Base-by-base conservation (phyloP, 2,888 invertebrate genomes). In the Amphiduros pacificus region DNA sequence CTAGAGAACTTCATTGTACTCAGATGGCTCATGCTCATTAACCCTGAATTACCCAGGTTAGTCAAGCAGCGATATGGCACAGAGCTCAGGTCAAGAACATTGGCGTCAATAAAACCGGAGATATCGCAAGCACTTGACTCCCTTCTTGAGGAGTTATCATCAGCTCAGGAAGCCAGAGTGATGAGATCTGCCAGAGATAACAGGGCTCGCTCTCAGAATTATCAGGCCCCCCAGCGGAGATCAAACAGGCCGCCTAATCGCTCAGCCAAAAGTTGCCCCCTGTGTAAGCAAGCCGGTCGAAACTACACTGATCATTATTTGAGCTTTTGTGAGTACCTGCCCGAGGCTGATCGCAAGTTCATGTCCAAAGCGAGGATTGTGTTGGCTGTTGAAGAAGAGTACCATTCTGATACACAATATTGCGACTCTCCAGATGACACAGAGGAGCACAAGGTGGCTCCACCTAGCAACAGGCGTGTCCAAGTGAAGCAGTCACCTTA, bases 11-110 rank as follows among this genome's bases (percentile, higher is more conserved):
- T 69, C 0, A 31, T 64, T 31, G 52, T 64, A 4, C 55, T 71
- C 4, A 72, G 60, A 0, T 70, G 69, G 67, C 50, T 71, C 5
- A 11, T 61, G 4, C 56, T 66, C 0, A 57, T 72, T 2, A 55
- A 62, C 22, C 44, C 28, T 14, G 57, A 63, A 11, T 41, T 71
- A 11, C 68, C 66, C 0, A 28, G 22, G 17, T 52, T 68, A 6
- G 58, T 71, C 0, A 71, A 72, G 49, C 69, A 72, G 56, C 36
- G 64, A 2, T 68, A 67, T 44, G 70, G 67, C 1, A 66, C 71
- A 9, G 68, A 69, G 20, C 55, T 70, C 14, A 31, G 68, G 5
- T 61, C 68, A 0, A 51, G 61, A 20, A 70, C 71, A 14, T 59
- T 71, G 14, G 67, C 67, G 11, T 68, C 68, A 11, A 52, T 70